Conservation (phyloP, 2,113 vertebrate species). For the Tetrax tetrax region DNA sequence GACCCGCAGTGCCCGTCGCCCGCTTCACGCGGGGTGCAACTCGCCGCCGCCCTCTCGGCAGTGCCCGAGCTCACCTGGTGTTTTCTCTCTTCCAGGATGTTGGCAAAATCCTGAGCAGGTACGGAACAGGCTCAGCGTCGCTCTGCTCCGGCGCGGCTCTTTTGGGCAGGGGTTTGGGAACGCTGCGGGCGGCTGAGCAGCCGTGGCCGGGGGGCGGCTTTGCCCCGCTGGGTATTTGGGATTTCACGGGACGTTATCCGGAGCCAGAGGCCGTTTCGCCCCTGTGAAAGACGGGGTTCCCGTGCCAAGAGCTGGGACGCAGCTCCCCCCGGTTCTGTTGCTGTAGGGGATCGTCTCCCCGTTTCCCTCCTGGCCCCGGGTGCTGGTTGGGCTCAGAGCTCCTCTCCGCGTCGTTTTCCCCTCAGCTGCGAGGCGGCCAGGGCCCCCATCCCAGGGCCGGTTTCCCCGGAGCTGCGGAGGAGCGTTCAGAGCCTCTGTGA, state of each 20-base stretch:
- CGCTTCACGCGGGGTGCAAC: neutral
- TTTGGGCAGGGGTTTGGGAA: neutral
- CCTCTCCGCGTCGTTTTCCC: neutral
- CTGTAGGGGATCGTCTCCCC: neutral
- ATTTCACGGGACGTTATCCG: neutral
- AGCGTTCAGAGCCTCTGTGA: neutral
- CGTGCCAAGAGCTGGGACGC: fast-evolving
- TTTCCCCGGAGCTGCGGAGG: neutral
- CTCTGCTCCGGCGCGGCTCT: fast-evolving
- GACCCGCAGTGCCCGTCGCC: neutral
- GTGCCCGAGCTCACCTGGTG: neutral
- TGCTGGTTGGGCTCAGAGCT: neutral
- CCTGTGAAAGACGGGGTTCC: neutral
- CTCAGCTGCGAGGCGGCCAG: neutral
- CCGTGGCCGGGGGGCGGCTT: neutral
- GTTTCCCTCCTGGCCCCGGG: neutral
- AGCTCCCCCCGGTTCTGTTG: neutral
- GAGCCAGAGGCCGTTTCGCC: neutral
- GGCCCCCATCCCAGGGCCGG: fast-evolving
- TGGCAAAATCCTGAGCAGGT: constrained; percentile 17
- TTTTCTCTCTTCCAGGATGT: constrained; percentile 27
- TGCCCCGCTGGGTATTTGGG: neutral
- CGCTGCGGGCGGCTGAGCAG: neutral
- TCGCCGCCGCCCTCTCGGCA: neutral
- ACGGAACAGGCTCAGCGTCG: fast-evolving